Conservation (phyloP, 2,113 vertebrate species). For the Macrotis lagotis region DNA sequence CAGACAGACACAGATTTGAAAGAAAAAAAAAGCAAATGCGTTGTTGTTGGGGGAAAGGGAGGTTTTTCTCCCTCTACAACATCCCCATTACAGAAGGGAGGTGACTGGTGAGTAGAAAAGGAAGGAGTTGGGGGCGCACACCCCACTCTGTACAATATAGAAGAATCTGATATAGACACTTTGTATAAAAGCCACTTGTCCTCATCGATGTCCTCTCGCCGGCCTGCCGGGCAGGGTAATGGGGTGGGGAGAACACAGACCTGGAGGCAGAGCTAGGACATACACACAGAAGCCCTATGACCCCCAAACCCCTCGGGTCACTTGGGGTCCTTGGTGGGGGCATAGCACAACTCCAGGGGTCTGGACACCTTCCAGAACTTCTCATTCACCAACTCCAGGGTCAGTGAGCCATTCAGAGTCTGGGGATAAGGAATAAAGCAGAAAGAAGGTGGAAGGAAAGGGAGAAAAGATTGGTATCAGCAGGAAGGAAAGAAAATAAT, state of each 20-base stretch:
- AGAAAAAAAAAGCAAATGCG: slow-evolving; percentile 69
- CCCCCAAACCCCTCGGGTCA: slow-evolving; percentile 64
- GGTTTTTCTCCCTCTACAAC: slow-evolving; percentile 16
- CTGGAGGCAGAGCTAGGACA: slow-evolving; percentile 45
- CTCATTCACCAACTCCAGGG: slow-evolving; percentile 92
- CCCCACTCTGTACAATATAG: slow-evolving; percentile 74
- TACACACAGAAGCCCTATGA: slow-evolving; percentile 30
- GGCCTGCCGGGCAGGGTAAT: slow-evolving; percentile 37
- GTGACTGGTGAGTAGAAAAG: slow-evolving; percentile 70
- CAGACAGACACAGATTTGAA: slow-evolving; percentile 69
- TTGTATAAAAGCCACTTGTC: slow-evolving; percentile 77
- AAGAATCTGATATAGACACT: slow-evolving; percentile 78
- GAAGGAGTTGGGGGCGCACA: slow-evolving; percentile 37
- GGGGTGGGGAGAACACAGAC: slow-evolving; percentile 41
- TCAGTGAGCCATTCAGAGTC: slow-evolving; percentile 92
- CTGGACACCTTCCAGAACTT: slow-evolving; percentile 93
- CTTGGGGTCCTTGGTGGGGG: slow-evolving; percentile 90
- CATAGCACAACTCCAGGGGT: slow-evolving; percentile 92
- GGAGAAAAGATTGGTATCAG: neutral
- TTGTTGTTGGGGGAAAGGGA: slow-evolving; percentile 55
- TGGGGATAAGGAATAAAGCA: slow-evolving; percentile 38
- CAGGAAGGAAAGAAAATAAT: neutral
- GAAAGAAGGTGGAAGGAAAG: neutral
- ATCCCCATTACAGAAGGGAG: neutral
- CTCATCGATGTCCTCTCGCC: slow-evolving; percentile 69